phyloP scores from a whole-genome alignment of 1,140 invertebrate genomes.

The Hermetia illucens region DNA sequence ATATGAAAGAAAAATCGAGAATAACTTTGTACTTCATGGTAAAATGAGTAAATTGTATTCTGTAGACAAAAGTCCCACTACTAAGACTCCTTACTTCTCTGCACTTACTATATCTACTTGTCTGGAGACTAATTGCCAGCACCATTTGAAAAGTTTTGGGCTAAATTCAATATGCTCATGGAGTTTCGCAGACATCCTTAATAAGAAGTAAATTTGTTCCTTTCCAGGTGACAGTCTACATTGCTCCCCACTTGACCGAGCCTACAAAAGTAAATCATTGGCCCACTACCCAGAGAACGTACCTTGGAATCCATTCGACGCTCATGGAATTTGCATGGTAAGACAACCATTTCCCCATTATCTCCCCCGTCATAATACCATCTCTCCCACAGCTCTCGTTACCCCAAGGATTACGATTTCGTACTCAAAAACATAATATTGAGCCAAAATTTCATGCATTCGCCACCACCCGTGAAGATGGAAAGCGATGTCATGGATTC shows the following conservation, averaged over 20 bases:
- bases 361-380: slow-evolving; percentile 8
- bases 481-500: slow-evolving; percentile 83
- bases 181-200: not conserved
- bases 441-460: slow-evolving; percentile 92
- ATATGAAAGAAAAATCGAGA: too few species aligned
- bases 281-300: slow-evolving; percentile 91
- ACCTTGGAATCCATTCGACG: slow-evolving; percentile 82
- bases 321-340: slow-evolving; percentile 82
- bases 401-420: slow-evolving; percentile 83
- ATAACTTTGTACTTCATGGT: too few species aligned
- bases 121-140: too few species aligned
- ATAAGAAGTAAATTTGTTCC: not conserved
- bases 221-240: slow-evolving; percentile 65
- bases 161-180: not conserved
- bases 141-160: not conserved
- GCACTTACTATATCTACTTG: too few species aligned
- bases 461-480: slow-evolving; percentile 93
- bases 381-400: slow-evolving; percentile 65
- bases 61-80: too few species aligned
- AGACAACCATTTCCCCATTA: slow-evolving; percentile 1
- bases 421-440: slow-evolving; percentile 83
- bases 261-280: slow-evolving; percentile 88
- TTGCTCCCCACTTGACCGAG: slow-evolving; percentile 79
- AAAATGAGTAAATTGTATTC: too few species aligned
- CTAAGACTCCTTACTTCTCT: too few species aligned